Base-by-base conservation (phyloP, 2,888 invertebrate genomes). In the Habroteleia sp. region DNA sequence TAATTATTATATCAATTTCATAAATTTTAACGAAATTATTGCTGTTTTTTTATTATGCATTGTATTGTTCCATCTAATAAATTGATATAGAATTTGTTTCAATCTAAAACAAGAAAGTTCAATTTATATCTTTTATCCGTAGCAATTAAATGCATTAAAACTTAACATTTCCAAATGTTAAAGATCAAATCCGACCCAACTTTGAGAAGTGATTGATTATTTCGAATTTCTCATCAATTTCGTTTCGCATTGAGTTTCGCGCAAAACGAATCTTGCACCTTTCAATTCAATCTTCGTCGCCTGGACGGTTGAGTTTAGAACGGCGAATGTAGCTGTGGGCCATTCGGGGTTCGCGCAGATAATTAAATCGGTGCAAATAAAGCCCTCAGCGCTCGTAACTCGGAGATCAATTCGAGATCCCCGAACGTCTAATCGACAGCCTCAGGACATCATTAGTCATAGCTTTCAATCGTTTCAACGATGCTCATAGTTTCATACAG, bases 281-380 rank as follows among this genome's bases (percentile, higher is more conserved):
- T n/a, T n/a, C n/a, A n/a, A n/a, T 68, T 6, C 20, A 17, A 29
- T 54, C 44, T 58, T 23, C 44, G 42, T 23, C 39, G 17, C 20
- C 54, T 52, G 62, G 14, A 25, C 58, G 72, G 52, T 69, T 63
- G 39, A 54, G 71, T 52, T 3, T 46, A 8, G 27, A 46, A 14
- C 27, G 27, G 46, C 50, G 48, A 44, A 48, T 13, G 69, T 62
- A 54, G 58, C 58, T 63, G 39, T 58, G 44, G 66, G 73, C 65
- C 50, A 33, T 48, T 48, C 31, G 66, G 75, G 75, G 76, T 75
- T 76, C 76, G 80, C 79, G 76, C 78, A 78, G 83, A 84, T 86
- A 87, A 87, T 87, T 87, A 87, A 87, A 84, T 83, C 81, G 82
- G 66, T 76, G 85, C 82, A 87, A 87, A 87, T 83, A 87, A 78